Evolutionary conservation across 2,888 invertebrate species (phyloP).

Genomic region (Asteroscopus sphinx): DNA sequence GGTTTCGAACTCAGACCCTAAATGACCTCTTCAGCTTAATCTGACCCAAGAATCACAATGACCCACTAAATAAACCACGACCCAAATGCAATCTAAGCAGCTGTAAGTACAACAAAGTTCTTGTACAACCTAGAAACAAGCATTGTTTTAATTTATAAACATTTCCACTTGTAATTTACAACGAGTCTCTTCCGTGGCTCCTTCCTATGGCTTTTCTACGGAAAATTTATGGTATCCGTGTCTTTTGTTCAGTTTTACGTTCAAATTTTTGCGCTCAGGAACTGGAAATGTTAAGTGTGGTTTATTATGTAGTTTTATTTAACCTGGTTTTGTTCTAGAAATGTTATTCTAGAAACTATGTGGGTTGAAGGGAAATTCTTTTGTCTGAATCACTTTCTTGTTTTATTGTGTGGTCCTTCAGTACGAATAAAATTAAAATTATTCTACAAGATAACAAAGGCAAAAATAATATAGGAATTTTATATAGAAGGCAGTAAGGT

Average conservation of each 20-base stretch:
- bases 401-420: not conserved
- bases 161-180: constrained; percentile 46
- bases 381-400: not conserved
- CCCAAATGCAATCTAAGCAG: constrained; percentile 32
- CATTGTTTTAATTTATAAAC: constrained; percentile 30
- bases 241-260: constrained; percentile 47
- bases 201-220: constrained; percentile 45
- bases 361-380: no score
- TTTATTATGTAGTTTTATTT: constrained; percentile 38
- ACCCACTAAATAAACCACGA: constrained; percentile 10
- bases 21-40: not conserved
- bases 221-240: constrained; percentile 44
- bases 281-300: constrained; percentile 14
- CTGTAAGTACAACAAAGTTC: constrained; percentile 18
- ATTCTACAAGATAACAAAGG: no score
- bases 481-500: no score
- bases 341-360: no score
- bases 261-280: constrained; percentile 43
- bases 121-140: constrained; percentile 28
- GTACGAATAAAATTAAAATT: not conserved
- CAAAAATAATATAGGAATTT: no score
- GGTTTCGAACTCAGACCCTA: no score
- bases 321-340: constrained; percentile 17
- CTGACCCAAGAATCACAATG: constrained; percentile 6
- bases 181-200: constrained; percentile 44